Percentiles rank a stretch among this genome's conserved stretches.
Evolutionary conservation across 2,797 vertebrate genomes (phyloP).

Genomic region (Crenichthys baileyi): DNA sequence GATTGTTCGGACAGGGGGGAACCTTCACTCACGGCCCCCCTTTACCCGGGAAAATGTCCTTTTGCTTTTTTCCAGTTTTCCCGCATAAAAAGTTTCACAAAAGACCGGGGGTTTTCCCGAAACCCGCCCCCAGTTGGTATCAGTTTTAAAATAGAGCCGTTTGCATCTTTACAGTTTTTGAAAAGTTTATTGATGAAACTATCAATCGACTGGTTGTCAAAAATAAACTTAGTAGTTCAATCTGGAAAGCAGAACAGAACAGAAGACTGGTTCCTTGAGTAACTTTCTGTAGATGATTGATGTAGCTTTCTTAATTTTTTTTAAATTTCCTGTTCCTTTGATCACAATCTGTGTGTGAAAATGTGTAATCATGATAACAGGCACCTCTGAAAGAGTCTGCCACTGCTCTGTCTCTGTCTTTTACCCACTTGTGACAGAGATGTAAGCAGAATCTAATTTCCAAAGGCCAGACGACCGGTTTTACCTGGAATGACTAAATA

Average conservation of each 20-base stretch:
- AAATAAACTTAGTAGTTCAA: not conserved
- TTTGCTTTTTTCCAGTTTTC: too few relatives aligned
- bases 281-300: not conserved
- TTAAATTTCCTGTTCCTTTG: not conserved
- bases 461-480: not conserved
- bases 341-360: not conserved
- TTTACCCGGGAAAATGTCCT: too few relatives aligned
- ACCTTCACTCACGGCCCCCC: too few relatives aligned
- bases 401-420: not conserved
- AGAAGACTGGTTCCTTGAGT: not conserved
- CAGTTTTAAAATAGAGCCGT: too few relatives aligned
- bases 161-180: not conserved
- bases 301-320: not conserved
- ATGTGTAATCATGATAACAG: not conserved
- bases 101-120: too few relatives aligned
- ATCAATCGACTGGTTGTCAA: not conserved
- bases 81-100: too few relatives aligned
- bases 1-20: too few relatives aligned
- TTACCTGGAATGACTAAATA: not conserved
- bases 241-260: not conserved
- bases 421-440: not conserved
- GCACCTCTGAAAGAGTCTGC: not conserved
- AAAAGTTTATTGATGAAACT: not conserved
- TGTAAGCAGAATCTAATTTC: constrained; percentile 11
- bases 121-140: too few relatives aligned